Evolutionary conservation across 2,888 invertebrate species (phyloP).

Genomic region (Linnaemya vulpina): DNA sequence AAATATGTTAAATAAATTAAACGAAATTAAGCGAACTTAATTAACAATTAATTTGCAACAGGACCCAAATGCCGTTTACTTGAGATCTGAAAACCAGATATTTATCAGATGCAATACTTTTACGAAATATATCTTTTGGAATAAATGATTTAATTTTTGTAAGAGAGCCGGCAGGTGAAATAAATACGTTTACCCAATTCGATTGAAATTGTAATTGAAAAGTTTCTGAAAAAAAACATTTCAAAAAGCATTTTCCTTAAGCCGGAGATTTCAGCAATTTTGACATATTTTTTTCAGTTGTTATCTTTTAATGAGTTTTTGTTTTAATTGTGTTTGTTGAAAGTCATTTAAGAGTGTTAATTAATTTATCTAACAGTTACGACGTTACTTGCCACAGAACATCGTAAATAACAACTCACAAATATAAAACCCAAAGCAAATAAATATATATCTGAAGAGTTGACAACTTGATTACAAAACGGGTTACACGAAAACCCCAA

Average conservation of each 20-base stretch:
- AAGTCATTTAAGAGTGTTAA: slow-evolving; percentile 15
- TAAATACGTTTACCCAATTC: too few relatives aligned
- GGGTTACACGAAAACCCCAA: neutral
- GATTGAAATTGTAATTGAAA: too few relatives aligned
- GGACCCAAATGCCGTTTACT: neutral
- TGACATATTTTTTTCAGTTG: neutral
- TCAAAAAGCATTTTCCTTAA: too few relatives aligned
- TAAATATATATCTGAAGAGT: slow-evolving; percentile 1
- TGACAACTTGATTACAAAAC: neutral
- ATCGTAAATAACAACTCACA: neutral
- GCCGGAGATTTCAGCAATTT: too few relatives aligned
- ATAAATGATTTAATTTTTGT: neutral
- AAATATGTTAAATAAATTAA: slow-evolving; percentile 18
- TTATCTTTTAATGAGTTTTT: slow-evolving; percentile 31
- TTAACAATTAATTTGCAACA: neutral
- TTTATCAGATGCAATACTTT: neutral
- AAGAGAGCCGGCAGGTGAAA: too few relatives aligned
- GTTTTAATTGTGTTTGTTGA: neutral
- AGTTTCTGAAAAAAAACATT: too few relatives aligned
- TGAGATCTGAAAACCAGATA: neutral
- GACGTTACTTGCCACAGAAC: slow-evolving; percentile 5
- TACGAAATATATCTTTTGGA: neutral
- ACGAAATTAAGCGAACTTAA: slow-evolving; percentile 60
- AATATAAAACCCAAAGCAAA: slow-evolving; percentile 31
- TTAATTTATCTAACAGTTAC: slow-evolving; percentile 40